Base-by-base conservation (phyloP, 1,140 invertebrate genomes). In the Drosophila sechellia region DNA sequence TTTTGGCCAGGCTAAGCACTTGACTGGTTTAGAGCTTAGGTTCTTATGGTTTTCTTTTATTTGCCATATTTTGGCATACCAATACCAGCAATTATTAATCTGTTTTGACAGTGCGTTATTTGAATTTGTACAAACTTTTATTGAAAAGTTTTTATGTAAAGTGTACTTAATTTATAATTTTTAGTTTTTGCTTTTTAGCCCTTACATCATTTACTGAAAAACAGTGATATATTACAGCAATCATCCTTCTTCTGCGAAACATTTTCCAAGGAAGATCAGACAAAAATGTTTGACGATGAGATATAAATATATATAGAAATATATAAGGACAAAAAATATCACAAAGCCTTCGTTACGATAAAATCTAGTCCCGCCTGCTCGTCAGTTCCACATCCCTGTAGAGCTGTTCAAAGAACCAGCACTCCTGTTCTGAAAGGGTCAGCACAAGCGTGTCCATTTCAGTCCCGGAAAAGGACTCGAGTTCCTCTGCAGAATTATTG, bases 351-450 rank as follows among this genome's bases (percentile, higher is more conserved):
- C 12, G 13, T 48, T 25, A 2, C 20, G 22, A 2, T 5, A 5
- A 5, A 22, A 37, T 43, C 13, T 34, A 49, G 1, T 49, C 25
- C n/a, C 25, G 37, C 17, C 11, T 13, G 31, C 17, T 34, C 13
- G 53, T 8, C 39, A 43, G 17, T 10, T 49, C 39, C 5, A 52
- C 34, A 15, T 77, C 81, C 10, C 60, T 46, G 15, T 66, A 70
- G 3, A 85, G 56, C 42, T 77, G 59, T 3, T 80, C 68, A 20
- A 85, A 85, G 17, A 66, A 55, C 17, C 81, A 52, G 17, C 83
- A 73, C 40, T 85, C 81, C 77, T 86, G 66, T 5, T 86, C 81
- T 20, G 77, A 70, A 15, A 85, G 73, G 3, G 73, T 85, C 46
- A 85, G 46, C 46, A 74, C 22, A 52, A 85, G 59, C 5, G 78